Evolutionary conservation across 1,140 invertebrate genomes (phyloP), one percentile per base, ranked within the genome.

Genomic region (Lerema accius): DNA sequence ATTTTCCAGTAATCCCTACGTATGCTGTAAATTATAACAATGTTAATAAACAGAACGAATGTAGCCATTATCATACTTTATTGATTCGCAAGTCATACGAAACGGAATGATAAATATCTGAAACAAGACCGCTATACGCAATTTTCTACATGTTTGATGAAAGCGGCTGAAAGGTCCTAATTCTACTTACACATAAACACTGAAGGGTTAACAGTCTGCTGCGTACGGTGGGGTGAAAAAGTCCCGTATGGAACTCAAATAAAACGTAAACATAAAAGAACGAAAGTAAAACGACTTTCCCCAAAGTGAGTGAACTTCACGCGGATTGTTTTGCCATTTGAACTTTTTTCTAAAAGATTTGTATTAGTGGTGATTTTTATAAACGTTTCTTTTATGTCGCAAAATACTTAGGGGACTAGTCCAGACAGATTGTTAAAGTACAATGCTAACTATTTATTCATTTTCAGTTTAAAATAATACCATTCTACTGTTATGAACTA

Each of bases 151-250:
- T 48, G 13, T 48, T 48, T 13, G 45, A 14, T 48, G 13, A 40
- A 45, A 45, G 19, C 11, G 45, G 13, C 26, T 56, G 23, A 56
- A 45, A 56, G 53, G 23, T 56, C 32, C 39, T 45, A 56, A 56
- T 32, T 45, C 53, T 56, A 56, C 40, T 56, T 56, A 45, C 53
- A 40, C 74, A 84, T 76, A 83, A 78, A 84, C 75, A 78, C 43
- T 66, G 76, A 80, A 83, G 83, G 80, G 83, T 88, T 86, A 85
- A 84, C 84, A 85, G 83, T 86, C 84, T 88, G 73, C 70, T 86
- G 82, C 75, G 71, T 80, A 76, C 69, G 69, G 73, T 65, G 74
- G 81, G 81, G 78, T 65, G 69, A 70, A 72, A 69, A 71, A 74
- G 65, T 72, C 74, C 67, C 63, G 66, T 67, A 53, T 59, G 73